Base-by-base conservation (phyloP, 2,888 invertebrate species). In the Melanotus villosus region DNA sequence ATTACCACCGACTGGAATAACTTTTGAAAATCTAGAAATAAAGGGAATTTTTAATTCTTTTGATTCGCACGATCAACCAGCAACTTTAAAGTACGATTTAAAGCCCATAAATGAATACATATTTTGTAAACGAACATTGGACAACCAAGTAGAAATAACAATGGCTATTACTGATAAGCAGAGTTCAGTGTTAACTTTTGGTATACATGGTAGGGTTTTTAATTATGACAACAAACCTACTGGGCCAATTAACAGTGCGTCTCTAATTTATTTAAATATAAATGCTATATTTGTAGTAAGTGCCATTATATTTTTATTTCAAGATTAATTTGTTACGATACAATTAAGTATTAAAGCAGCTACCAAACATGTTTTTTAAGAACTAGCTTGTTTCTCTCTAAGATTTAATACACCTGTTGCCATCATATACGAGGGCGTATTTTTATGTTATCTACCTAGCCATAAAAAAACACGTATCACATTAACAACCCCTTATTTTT, bases 141-240 rank as follows among this genome's bases (percentile, higher is more conserved):
- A 64, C 18, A 68, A 54, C 1, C 34, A 38, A 21, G 71, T 70
- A 3, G 62, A 70, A n/a, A 68, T 69, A 10, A 57, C 71, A 12
- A 73, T 76, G 67, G 67, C 45, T 19, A 68, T 69, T 18, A 75
- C 71, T 0, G 60, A 69, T 10, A 38, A 64, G 6, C 52, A 72
- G 18, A 47, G 73, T 10, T 70, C 74, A 23, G 16, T 78, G 3
- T 59, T 77, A 34, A 69, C 70, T 1, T 78, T 77, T 65, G 78
- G 77, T n/a, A 76, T 78, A 36, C 64, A 71, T 34, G 78, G 78
- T 43, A 68, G 78, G 10, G 64, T 73, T 10, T 76, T 57, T 58
- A 58, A 54, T 18, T 45, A 66, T 36, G 77, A 78, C 56, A 72
- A 64, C 32, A 43, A 68, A 54, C 60, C 60, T 2, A 12, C 7